These are phyloP conservation scores for Ormyrus labotus DNA, from an alignment of 2,888 invertebrate species.

Conservation along the genomic window DNA sequence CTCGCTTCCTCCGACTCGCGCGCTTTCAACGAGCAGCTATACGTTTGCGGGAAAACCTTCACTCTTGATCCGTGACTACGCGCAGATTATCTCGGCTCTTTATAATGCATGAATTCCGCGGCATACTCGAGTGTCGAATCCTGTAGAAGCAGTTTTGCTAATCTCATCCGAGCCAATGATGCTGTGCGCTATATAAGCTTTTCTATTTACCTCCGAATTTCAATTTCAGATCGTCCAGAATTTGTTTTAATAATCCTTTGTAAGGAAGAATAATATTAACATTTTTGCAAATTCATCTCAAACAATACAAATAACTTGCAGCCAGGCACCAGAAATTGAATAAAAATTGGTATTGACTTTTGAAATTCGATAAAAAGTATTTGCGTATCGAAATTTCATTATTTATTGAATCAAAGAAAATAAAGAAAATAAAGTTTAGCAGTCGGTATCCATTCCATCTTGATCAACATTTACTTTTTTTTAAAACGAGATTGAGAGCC, in stretches of 20 bases:
- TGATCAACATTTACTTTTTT: background rate
- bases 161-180: background rate
- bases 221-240: background rate
- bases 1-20: background rate
- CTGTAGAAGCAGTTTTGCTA: background rate
- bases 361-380: background rate
- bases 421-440: no score
- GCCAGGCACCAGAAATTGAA: background rate
- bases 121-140: background rate
- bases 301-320: background rate
- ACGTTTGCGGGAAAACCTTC: background rate
- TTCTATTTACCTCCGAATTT: no score
- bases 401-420: background rate
- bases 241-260: background rate
- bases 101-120: constrained; percentile 32
- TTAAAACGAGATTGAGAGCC: background rate
- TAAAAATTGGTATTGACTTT: background rate
- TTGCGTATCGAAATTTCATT: background rate
- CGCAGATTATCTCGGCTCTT: constrained; percentile 1
- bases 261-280: background rate
- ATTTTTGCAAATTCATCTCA: background rate
- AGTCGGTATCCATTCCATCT: no score
- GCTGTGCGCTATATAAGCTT: no score
- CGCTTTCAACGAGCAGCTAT: background rate
- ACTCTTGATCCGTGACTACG: background rate